Conservation (phyloP, 2,797 vertebrate genomes). For the Monodelphis domestica region DNA sequence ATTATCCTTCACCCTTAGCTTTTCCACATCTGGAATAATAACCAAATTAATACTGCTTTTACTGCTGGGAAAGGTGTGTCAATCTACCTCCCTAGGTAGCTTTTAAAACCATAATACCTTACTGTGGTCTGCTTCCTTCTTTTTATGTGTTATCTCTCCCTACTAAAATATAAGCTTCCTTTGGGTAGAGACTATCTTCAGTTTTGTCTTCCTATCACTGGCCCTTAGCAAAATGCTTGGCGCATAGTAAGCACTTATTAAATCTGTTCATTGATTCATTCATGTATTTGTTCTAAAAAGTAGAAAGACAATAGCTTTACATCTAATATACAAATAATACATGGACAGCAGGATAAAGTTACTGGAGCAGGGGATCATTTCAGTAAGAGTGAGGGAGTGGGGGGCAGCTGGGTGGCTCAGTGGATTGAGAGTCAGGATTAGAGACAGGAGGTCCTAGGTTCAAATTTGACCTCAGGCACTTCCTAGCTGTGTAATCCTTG, state of each 20-base stretch:
- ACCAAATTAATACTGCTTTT: not conserved
- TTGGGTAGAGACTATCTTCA: not conserved
- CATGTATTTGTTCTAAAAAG: not conserved
- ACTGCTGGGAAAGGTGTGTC: not conserved
- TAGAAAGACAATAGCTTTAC: not conserved
- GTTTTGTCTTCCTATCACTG: not conserved
- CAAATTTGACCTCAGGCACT: no score
- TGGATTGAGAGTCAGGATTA: no score
- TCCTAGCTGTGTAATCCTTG: no score
- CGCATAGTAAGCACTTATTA: not conserved
- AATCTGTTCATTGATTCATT: not conserved
- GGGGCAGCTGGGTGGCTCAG: no score
- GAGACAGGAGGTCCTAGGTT: no score
- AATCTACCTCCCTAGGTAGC: not conserved
- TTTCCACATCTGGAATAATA: not conserved
- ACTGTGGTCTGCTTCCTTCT: not conserved
- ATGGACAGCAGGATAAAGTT: slow-evolving; percentile 1
- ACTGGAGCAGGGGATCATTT: not conserved
- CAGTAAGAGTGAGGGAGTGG: not conserved
- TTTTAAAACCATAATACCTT: not conserved
- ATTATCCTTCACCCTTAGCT: not conserved
- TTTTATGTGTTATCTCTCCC: not conserved
- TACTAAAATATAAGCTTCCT: not conserved
- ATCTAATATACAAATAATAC: slow-evolving; percentile 24
- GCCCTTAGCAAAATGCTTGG: not conserved